Evolutionary conservation across 2,888 invertebrate species (phyloP).

Genomic region (Dolichopus griseipennis): DNA sequence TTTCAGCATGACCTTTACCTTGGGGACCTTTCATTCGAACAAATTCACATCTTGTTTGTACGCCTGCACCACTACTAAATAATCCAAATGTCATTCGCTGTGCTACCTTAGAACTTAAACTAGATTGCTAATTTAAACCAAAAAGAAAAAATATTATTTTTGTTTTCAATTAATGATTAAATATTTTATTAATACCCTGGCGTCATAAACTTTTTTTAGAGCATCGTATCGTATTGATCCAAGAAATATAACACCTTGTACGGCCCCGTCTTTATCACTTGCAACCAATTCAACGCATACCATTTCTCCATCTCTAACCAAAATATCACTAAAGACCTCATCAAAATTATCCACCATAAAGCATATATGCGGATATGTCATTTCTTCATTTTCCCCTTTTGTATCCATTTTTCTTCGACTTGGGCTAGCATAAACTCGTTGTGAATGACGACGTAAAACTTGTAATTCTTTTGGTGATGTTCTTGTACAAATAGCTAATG

Average conservation of each 20-base stretch:
- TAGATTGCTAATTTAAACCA: constrained; percentile 60
- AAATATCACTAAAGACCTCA: constrained; percentile 95
- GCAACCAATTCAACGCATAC: constrained; percentile 97
- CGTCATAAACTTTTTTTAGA: constrained; percentile 91
- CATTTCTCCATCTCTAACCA: constrained; percentile 97
- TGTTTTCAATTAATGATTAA: neutral
- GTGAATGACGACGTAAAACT: constrained; percentile 83
- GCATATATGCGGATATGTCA: constrained; percentile 97
- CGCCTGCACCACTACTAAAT: constrained; percentile 62
- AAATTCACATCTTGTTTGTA: constrained; percentile 84
- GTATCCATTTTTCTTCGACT: constrained; percentile 95
- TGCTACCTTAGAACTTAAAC: constrained; percentile 86
- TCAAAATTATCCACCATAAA: constrained; percentile 99
- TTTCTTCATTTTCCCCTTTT: constrained; percentile 96
- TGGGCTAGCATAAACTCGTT: constrained; percentile 95
- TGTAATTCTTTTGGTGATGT: constrained; percentile 96
- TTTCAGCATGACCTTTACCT: constrained; percentile 94
- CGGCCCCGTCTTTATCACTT: constrained; percentile 72
- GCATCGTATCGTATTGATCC: constrained; percentile 98
- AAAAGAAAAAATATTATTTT: constrained; percentile 13
- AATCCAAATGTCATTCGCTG: constrained; percentile 92
- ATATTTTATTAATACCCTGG: constrained; percentile 55
- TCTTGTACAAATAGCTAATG: constrained; percentile 94
- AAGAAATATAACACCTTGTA: constrained; percentile 91
- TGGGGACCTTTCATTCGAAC: constrained; percentile 97